phyloP scores from a whole-genome alignment of 2,797 vertebrate genomes.

The Psittacula derbiana region DNA sequence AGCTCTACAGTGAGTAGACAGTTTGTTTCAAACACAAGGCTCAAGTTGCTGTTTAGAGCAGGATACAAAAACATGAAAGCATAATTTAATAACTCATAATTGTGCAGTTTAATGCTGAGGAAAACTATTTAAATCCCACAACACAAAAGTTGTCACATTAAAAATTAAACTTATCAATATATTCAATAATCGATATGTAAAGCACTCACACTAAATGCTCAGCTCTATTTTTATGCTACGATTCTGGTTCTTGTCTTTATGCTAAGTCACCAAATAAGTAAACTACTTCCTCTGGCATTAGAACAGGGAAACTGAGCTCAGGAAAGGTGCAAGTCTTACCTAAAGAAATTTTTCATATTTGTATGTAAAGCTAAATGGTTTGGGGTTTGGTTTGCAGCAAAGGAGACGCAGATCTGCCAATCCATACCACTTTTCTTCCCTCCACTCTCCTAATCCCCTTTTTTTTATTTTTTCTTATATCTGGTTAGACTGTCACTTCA shows the following conservation, averaged over 20 bases:
- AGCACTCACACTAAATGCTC: neutral
- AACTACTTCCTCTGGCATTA: neutral
- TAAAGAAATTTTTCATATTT: neutral
- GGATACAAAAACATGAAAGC: neutral
- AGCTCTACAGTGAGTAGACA: too few species aligned
- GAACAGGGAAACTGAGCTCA: neutral
- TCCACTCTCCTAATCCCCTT: too few species aligned
- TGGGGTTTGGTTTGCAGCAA: neutral
- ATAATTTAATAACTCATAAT: neutral
- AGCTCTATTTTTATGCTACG: neutral
- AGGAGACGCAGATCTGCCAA: neutral
- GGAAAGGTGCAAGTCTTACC: neutral
- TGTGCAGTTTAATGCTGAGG: neutral
- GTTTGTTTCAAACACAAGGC: neutral
- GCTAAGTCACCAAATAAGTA: neutral
- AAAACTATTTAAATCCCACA: neutral
- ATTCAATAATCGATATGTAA: neutral
- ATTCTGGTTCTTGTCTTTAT: neutral
- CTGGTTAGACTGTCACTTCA: neutral
- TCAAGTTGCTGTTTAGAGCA: neutral
- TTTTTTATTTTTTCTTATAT: too few species aligned
- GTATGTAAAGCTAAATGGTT: neutral
- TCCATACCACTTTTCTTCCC: neutral
- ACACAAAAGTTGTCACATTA: neutral
- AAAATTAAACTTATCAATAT: slow-evolving; percentile 28